Evolutionary conservation across 2,113 vertebrate species (phyloP).

Genomic region (Sebastes schlegelii): DNA sequence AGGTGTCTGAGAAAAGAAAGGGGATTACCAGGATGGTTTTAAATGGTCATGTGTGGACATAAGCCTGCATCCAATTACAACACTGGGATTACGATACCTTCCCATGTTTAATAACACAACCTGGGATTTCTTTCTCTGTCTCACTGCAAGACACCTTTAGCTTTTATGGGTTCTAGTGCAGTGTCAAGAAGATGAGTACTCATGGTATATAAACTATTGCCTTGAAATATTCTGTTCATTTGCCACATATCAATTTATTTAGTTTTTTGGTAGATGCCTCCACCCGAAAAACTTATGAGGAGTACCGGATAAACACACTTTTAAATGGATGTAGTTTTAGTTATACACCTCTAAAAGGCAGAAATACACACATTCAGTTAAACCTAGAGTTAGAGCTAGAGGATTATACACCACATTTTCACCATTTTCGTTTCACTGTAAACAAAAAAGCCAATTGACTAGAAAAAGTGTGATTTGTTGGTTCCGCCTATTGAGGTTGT

Average conservation of each 20-base stretch:
- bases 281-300: background rate
- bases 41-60: constrained; percentile 81
- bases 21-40: constrained; percentile 82
- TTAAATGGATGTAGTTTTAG: background rate
- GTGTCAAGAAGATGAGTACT: background rate
- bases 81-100: constrained; percentile 67
- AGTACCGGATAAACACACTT: background rate
- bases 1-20: constrained; percentile 75
- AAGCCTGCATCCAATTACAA: constrained; percentile 83
- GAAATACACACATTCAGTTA: background rate
- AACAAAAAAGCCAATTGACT: no score
- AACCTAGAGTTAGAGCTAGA: no score
- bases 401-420: background rate
- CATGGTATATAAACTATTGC: no score
- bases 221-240: no score
- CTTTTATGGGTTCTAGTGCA: background rate
- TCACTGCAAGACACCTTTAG: background rate
- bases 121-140: background rate
- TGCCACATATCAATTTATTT: no score
- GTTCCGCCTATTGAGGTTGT: no score
- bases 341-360: background rate
- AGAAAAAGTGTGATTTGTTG: no score
- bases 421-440: background rate
- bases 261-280: no score
- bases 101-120: constrained; percentile 16